phyloP scores from a whole-genome alignment of 2,888 invertebrate genomes.

The Ophonus ardosiacus region DNA sequence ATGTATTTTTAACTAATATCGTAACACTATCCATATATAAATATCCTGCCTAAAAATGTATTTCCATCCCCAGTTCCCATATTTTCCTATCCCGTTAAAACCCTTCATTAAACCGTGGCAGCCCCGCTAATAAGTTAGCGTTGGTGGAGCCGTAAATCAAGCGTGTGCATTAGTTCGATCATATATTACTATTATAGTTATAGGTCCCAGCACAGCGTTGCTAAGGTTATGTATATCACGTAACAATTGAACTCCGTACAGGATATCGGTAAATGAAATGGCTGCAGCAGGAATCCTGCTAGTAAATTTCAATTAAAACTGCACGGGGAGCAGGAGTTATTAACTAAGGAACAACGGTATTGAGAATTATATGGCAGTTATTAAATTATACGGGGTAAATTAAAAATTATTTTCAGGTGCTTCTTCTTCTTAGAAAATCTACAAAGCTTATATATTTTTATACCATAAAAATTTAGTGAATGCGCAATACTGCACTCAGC shows the following conservation, averaged over 20 bases:
- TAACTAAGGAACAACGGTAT: neutral
- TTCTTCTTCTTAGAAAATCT: neutral
- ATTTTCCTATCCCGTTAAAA: neutral
- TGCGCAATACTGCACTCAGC: too few species aligned
- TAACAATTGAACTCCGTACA: conserved; percentile 30
- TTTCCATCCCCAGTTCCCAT: neutral
- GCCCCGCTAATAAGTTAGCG: neutral
- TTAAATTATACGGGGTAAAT: neutral
- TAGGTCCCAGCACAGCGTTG: conserved; percentile 13
- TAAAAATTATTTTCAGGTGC: neutral
- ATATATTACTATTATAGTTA: conserved; percentile 47
- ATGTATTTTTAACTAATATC: too few species aligned
- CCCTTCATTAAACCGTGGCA: neutral
- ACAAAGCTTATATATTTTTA: too few species aligned
- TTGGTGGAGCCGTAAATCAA: conserved; percentile 9
- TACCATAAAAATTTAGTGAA: neutral
- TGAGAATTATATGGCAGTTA: neutral
- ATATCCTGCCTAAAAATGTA: neutral
- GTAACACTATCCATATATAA: neutral
- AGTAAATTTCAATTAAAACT: conserved; percentile 22
- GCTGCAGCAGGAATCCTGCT: neutral
- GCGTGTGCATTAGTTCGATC: conserved; percentile 18
- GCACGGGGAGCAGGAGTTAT: neutral
- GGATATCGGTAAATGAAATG: conserved; percentile 18
- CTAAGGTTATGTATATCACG: conserved; percentile 39